Percentiles rank a stretch among this genome's conserved stretches.
These are phyloP conservation scores for Liposcelis brunnea DNA, from an alignment of 2,888 invertebrate species.

Conservation along the genomic window DNA sequence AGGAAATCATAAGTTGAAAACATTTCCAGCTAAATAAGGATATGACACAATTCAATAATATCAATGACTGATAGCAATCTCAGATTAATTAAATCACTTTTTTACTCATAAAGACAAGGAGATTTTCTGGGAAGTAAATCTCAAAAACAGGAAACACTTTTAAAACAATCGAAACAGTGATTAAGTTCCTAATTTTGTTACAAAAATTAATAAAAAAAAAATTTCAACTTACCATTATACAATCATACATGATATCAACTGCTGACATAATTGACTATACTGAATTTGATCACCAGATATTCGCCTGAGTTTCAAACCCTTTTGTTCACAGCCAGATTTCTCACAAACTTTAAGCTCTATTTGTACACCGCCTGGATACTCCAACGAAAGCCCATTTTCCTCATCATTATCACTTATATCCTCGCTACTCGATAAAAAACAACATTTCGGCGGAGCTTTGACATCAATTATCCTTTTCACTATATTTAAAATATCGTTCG, in stretches of 20 bases:
- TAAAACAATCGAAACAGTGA: too few species aligned
- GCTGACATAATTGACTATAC: conserved; percentile 74
- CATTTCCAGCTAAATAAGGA: too few species aligned
- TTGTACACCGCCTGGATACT: conserved; percentile 69
- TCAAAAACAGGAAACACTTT: too few species aligned
- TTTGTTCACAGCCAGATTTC: conserved; percentile 30
- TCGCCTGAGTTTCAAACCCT: conserved; percentile 63
- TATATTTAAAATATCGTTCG: conserved; percentile 60
- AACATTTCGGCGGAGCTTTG: conserved; percentile 23
- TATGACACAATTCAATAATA: too few species aligned
- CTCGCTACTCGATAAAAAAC: conserved; percentile 16
- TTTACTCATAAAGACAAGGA: too few species aligned
- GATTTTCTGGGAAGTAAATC: too few species aligned
- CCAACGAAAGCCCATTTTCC: conserved; percentile 34
- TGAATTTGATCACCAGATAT: conserved; percentile 78
- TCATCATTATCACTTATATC: conserved; percentile 24
- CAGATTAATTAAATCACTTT: too few species aligned
- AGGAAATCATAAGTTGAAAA: too few species aligned
- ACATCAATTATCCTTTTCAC: conserved; percentile 64
- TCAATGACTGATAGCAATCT: too few species aligned
- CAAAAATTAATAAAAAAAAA: too few species aligned
- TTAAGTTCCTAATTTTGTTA: too few species aligned
- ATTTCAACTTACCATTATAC: conserved; percentile 29
- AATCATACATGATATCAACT: conserved; percentile 70
- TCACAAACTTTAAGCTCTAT: conserved; percentile 68